Evolutionary conservation across 2,113 vertebrate genomes (phyloP).

Genomic region (Tor tambroides): DNA sequence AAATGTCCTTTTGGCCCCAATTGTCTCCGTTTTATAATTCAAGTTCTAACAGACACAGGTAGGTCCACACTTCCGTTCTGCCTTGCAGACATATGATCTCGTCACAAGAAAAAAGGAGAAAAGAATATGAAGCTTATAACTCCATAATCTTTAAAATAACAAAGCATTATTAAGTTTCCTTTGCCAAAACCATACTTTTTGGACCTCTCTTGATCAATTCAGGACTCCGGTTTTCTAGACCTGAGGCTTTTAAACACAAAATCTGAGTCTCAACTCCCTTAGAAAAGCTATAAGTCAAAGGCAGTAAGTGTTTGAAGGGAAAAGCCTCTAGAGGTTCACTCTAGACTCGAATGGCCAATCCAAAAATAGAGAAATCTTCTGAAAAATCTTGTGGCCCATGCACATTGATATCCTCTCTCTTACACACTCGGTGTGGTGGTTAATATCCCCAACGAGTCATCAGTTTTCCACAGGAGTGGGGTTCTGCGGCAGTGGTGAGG

Average conservation of each 20-base stretch:
- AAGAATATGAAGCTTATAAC: background rate
- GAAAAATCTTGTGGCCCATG: background rate
- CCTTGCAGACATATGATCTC: conserved; percentile 57
- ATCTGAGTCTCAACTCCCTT: background rate
- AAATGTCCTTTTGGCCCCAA: conserved; percentile 21
- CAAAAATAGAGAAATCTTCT: conserved; percentile 17
- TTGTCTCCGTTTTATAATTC: conserved; percentile 16
- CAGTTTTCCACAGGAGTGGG: conserved; percentile 48
- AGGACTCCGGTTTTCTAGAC: background rate
- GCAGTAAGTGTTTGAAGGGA: conserved; percentile 31
- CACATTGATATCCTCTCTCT: background rate
- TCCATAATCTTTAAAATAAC: conserved; percentile 21
- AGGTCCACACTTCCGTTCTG: conserved; percentile 48
- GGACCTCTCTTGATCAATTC: conserved; percentile 1
- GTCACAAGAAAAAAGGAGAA: conserved; percentile 8
- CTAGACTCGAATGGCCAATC: conserved; percentile 20
- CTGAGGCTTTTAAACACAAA: conserved; percentile 24
- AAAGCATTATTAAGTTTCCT: background rate
- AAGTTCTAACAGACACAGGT: conserved; percentile 14
- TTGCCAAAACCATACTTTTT: background rate
- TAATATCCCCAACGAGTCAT: background rate
- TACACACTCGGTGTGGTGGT: background rate
- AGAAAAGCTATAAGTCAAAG: conserved; percentile 26
- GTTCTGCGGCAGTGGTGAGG: conserved; percentile 41
- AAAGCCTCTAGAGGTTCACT: conserved; percentile 1